A percentile compares a stretch with the other conserved stretches of the same genome.
These are phyloP conservation scores for Calliopum simillimum DNA, from an alignment of 2,888 invertebrate species.

Conservation along the genomic window DNA sequence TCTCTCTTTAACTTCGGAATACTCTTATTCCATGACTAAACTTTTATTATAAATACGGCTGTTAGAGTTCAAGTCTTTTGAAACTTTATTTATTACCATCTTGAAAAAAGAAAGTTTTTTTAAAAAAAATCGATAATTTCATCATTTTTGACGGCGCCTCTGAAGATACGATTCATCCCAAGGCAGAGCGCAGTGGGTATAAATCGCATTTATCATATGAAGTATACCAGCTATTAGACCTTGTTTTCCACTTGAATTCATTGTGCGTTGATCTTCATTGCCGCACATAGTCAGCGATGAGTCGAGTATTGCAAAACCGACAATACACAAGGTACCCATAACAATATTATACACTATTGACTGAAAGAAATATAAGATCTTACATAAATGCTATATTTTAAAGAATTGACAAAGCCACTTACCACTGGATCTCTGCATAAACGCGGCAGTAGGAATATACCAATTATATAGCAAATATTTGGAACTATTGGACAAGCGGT, in stretches of 20 bases:
- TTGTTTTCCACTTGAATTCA: not conserved
- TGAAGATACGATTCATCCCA: not conserved
- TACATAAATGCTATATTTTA: not conserved
- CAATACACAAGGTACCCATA: not conserved
- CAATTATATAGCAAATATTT: not conserved
- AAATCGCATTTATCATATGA: no score
- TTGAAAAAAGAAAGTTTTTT: no score
- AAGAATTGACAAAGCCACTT: not conserved
- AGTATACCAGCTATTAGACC: not conserved
- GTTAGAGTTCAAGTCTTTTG: no score
- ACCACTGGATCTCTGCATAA: not conserved
- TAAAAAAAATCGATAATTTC: no score
- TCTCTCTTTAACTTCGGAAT: no score
- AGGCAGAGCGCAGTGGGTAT: not conserved
- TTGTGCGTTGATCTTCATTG: not conserved
- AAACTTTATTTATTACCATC: no score
- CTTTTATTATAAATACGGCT: no score
- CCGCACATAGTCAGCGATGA: not conserved
- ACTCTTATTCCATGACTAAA: no score
- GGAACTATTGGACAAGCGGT: not conserved
- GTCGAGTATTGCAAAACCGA: not conserved
- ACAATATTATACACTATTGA: not conserved
- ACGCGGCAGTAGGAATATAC: not conserved
- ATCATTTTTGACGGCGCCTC: not conserved
- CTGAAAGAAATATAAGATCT: not conserved